phyloP scores from a whole-genome alignment of 2,888 invertebrate genomes.

The Cephus pygmeus region DNA sequence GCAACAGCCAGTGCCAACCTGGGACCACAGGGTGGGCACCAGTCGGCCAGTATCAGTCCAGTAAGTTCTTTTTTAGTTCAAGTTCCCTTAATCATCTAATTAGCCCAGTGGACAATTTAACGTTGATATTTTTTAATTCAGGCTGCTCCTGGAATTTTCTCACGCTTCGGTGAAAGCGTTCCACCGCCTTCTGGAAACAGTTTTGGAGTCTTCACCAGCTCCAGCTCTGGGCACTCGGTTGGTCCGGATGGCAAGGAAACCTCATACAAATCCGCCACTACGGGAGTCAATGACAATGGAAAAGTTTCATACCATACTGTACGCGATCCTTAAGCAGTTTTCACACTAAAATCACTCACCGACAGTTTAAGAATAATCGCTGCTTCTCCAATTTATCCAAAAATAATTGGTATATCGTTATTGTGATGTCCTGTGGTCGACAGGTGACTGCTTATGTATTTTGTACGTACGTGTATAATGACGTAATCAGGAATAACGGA shows the following conservation, averaged over 20 bases:
- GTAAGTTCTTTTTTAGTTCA: constrained; percentile 33
- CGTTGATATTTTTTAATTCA: constrained; percentile 19
- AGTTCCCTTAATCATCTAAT: background rate
- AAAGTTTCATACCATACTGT: constrained; percentile 74
- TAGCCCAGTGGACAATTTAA: background rate
- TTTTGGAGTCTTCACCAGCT: constrained; percentile 74
- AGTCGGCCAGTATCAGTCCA: constrained; percentile 47
- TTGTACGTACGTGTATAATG: background rate
- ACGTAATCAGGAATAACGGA: background rate
- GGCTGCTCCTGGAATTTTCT: constrained; percentile 45
- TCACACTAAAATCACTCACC: background rate
- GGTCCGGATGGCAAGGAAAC: constrained; percentile 70
- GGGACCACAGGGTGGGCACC: constrained; percentile 51
- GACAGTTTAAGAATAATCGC: background rate
- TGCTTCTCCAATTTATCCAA: background rate
- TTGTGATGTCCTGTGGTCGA: background rate
- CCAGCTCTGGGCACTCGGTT: constrained; percentile 71
- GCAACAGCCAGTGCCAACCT: constrained; percentile 39
- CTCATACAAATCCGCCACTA: constrained; percentile 71
- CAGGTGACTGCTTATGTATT: background rate
- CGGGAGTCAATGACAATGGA: constrained; percentile 80
- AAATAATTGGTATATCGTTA: background rate
- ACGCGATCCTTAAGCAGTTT: constrained; percentile 54
- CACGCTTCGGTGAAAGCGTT: constrained; percentile 53
- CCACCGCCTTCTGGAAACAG: constrained; percentile 54